A percentile compares a stretch with the other conserved stretches of the same genome.
Conservation (phyloP, 2,888 invertebrate species). For the Alentia gelatinosa region DNA sequence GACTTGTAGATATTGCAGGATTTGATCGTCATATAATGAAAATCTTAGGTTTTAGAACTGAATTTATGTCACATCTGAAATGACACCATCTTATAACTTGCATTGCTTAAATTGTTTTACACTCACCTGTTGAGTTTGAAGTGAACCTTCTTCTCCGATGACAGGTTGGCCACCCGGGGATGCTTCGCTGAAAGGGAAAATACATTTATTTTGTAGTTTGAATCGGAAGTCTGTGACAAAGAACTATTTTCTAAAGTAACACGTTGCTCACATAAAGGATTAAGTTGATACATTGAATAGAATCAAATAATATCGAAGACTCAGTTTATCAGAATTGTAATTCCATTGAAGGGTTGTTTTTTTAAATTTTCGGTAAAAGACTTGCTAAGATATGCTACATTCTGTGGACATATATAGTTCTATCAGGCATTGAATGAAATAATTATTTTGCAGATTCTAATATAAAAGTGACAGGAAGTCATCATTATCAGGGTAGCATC, state of each 20-base stretch:
- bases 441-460: no score
- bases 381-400: no score
- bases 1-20: no score
- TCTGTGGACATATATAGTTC: no score
- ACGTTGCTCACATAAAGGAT: not conserved
- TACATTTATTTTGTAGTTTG: not conserved
- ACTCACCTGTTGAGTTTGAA: slow-evolving; percentile 39
- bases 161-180: slow-evolving; percentile 21
- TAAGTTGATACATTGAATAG: not conserved
- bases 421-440: no score
- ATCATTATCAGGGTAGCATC: no score
- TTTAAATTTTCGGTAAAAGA: no score
- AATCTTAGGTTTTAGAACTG: not conserved
- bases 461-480: no score
- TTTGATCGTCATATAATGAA: not conserved
- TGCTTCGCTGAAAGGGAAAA: not conserved
- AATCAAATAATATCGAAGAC: not conserved
- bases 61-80: not conserved
- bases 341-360: not conserved
- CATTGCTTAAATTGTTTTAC: not conserved
- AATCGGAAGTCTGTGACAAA: not conserved
- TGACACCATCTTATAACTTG: not conserved
- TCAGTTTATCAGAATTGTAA: not conserved
- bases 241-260: not conserved
- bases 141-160: slow-evolving; percentile 27